These are phyloP conservation scores for Ceratoteleas bidentatus DNA, from an alignment of 1,140 invertebrate genomes.

Conservation along the genomic window DNA sequence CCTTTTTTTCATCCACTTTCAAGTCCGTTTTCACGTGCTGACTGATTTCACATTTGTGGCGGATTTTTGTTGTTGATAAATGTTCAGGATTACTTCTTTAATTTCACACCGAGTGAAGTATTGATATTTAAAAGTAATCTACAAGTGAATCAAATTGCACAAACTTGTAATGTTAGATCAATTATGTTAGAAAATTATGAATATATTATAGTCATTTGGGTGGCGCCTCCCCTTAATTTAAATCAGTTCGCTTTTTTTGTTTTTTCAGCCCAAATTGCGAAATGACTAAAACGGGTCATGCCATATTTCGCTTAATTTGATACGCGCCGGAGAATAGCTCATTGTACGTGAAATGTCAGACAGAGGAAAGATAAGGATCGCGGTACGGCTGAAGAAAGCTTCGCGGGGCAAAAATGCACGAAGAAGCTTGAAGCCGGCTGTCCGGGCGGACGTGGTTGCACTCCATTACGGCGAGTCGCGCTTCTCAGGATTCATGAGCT, in stretches of 20 bases:
- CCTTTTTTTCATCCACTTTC: too few species aligned
- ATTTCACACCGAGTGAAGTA: too few species aligned
- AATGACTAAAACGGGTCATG: slow-evolving; percentile 3
- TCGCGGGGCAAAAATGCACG: slow-evolving; percentile 2
- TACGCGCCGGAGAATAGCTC: neutral
- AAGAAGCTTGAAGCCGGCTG: slow-evolving; percentile 28
- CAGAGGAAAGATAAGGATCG: slow-evolving; percentile 28
- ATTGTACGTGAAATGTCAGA: slow-evolving; percentile 12
- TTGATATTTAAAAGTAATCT: too few species aligned
- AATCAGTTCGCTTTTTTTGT: neutral
- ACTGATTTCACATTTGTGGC: too few species aligned
- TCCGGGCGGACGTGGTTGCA: slow-evolving; percentile 27
- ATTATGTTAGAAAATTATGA: too few species aligned
- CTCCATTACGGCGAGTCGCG: slow-evolving; percentile 19
- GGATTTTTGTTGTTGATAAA: too few species aligned
- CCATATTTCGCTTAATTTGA: slow-evolving; percentile 28
- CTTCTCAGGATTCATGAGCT: slow-evolving; percentile 28
- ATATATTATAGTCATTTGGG: too few species aligned
- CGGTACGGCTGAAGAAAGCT: slow-evolving; percentile 19
- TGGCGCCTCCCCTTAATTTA: neutral
- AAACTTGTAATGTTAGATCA: too few species aligned
- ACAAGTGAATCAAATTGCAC: too few species aligned
- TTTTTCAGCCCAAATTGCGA: slow-evolving; percentile 1
- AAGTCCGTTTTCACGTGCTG: too few species aligned
- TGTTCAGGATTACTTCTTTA: too few species aligned